Conservation (phyloP, 1,140 invertebrate genomes). For the Drosophila ironensis region DNA sequence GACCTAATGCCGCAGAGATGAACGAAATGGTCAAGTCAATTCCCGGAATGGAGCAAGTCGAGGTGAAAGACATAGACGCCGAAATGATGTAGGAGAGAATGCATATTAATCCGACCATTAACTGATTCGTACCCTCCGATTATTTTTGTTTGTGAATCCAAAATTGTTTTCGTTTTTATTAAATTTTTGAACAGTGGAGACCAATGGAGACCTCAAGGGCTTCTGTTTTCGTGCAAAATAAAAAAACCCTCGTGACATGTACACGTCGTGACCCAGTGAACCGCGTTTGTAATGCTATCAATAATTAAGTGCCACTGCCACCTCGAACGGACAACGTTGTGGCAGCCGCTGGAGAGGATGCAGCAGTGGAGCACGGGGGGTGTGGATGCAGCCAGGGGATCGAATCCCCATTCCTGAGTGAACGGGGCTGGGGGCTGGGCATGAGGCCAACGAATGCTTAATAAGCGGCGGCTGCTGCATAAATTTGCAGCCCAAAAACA, state of each 20-base stretch:
- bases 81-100: constrained; percentile 1
- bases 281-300: constrained; percentile 74
- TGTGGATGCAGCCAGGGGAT: background rate
- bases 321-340: constrained; percentile 45
- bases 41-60: constrained; percentile 63
- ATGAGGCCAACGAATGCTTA: constrained; percentile 59
- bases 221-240: background rate
- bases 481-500: constrained; percentile 65
- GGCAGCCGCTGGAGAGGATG: constrained; percentile 12
- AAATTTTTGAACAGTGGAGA: constrained; percentile 38
- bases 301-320: constrained; percentile 78
- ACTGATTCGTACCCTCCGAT: background rate
- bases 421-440: constrained; percentile 1
- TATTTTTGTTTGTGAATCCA: constrained; percentile 3
- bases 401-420: background rate
- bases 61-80: constrained; percentile 58
- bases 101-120: background rate
- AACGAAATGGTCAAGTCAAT: constrained; percentile 56
- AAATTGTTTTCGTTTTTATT: constrained; percentile 24
- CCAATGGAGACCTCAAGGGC: constrained; percentile 46
- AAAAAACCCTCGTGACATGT: constrained; percentile 18
- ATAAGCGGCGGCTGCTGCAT: constrained; percentile 74
- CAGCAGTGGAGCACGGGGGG: background rate
- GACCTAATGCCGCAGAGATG: constrained; percentile 30
- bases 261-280: constrained; percentile 68